phyloP scores from a whole-genome alignment of 2,113 vertebrate genomes.

The Syngnathoides biaculeatus region DNA sequence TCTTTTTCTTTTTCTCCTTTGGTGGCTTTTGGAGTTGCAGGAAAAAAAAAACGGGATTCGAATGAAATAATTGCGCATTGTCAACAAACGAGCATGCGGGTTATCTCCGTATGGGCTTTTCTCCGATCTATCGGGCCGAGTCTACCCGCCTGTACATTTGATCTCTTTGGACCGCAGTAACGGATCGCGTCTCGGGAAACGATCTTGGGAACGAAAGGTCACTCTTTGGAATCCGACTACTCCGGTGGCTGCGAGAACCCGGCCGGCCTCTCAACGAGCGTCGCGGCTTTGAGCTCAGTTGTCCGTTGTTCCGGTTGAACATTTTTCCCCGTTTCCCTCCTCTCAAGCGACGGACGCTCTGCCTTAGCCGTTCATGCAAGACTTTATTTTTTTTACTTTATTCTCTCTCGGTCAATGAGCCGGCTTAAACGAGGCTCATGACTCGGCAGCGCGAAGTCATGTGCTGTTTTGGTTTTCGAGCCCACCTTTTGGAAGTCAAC shows the following conservation, averaged over 20 bases:
- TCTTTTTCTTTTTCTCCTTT: not conserved
- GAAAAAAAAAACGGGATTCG: not conserved
- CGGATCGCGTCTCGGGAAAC: constrained; percentile 49
- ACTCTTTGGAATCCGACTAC: constrained; percentile 45
- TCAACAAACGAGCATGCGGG: not conserved
- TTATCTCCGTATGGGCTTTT: not conserved
- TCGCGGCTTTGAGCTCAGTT: constrained; percentile 47
- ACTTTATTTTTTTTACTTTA: not conserved
- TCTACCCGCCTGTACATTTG: constrained; percentile 32
- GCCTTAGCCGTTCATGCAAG: constrained; percentile 35
- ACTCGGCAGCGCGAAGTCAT: constrained; percentile 25
- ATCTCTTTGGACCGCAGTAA: constrained; percentile 23
- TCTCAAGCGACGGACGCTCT: constrained; percentile 16
- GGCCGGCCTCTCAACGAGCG: constrained; percentile 41
- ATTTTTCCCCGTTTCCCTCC: constrained; percentile 32
- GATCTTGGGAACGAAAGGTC: constrained; percentile 50
- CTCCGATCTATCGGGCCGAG: not conserved
- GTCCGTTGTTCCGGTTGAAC: constrained; percentile 50
- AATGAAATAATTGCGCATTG: not conserved
- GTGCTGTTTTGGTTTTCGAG: constrained; percentile 20
- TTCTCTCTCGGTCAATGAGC: constrained; percentile 39
- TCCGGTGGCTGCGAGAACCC: constrained; percentile 50
- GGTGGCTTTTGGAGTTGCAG: no score
- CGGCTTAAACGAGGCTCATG: constrained; percentile 24
- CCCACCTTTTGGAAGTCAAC: constrained; percentile 12